Evolutionary conservation across 2,888 invertebrate genomes (phyloP), one percentile per base, ranked within the genome.

Genomic region (Gortyna flavago): DNA sequence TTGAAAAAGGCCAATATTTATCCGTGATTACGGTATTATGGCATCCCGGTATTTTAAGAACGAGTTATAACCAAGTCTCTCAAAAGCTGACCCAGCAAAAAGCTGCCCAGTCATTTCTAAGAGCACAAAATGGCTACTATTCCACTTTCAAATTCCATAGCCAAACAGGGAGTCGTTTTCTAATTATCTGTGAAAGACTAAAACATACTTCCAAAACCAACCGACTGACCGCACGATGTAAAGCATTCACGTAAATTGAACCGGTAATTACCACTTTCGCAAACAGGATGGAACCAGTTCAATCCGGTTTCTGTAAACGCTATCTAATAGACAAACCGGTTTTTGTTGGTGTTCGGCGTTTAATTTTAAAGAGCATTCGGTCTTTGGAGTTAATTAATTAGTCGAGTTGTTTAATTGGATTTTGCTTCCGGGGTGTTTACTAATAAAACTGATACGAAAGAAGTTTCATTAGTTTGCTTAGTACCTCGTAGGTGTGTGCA

Each of bases 261-360:
- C 90, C 78, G 80, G 91, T 90, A 92, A 91, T 92, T 92, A 92
- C 89, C 84, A 87, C 85, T 86, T 87, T 81, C 74, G 79, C 87
- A 90, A 91, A 91, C 86, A 85, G 85, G 86, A 88, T 87, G 85
- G 75, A 88, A 88, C 88, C 75, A 74, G 89, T 86, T 89, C 81
- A 88, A 86, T 87, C 85, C 84, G 77, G 85, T 81, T 88, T 84
- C 83, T 80, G 86, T 88, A 88, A 89, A 79, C 81, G 85, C 61
- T 81, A 78, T 85, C 86, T 89, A 89, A 89, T 88, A 78, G 77
- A 80, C 71, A 38, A 51, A 75, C 70, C 64, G 54, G 86, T 86
- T 84, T 86, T 84, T 86, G 84, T 74, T 68, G 79, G 86, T 72
- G 69, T 79, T 71, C 66, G 65, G 9, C 38, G 57, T 32, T 83